Evolutionary conservation across 35 echinoderm and acorn worm genomes (phyloP).

Genomic region (Lytechinus pictus): DNA sequence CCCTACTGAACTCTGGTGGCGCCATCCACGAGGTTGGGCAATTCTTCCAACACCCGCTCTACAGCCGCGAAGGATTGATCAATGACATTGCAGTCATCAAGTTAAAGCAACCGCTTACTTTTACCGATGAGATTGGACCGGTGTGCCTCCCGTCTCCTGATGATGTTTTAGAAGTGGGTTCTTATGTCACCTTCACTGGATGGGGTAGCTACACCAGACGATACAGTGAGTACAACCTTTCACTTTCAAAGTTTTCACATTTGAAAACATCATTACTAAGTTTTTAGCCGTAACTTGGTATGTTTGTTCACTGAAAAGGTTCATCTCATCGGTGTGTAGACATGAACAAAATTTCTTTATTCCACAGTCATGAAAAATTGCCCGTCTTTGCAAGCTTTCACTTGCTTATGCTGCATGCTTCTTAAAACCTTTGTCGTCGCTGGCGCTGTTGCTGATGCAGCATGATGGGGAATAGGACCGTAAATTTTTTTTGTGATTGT

Average conservation of each 20-base stretch:
- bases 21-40: not conserved
- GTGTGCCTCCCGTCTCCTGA: not conserved
- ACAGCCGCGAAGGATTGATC: not conserved
- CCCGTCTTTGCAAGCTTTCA: too few relatives aligned
- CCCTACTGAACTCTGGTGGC: not conserved
- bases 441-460: too few relatives aligned
- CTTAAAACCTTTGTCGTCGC: too few relatives aligned
- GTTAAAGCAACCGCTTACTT: not conserved
- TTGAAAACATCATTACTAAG: too few relatives aligned
- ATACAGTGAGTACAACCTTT: not conserved
- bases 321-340: too few relatives aligned
- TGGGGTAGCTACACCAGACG: constrained; percentile 23
- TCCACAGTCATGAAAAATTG: too few relatives aligned
- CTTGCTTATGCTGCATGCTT: too few relatives aligned
- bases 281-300: too few relatives aligned
- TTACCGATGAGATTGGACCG: not conserved
- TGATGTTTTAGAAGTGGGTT: not conserved
- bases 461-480: too few relatives aligned
- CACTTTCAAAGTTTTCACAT: not conserved
- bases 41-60: not conserved
- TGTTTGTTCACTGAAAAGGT: too few relatives aligned
- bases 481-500: too few relatives aligned
- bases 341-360: too few relatives aligned
- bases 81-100: not conserved
- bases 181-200: constrained; percentile 28